Evolutionary conservation across 2,888 invertebrate species (phyloP).

Genomic region (Danaus chrysippus): DNA sequence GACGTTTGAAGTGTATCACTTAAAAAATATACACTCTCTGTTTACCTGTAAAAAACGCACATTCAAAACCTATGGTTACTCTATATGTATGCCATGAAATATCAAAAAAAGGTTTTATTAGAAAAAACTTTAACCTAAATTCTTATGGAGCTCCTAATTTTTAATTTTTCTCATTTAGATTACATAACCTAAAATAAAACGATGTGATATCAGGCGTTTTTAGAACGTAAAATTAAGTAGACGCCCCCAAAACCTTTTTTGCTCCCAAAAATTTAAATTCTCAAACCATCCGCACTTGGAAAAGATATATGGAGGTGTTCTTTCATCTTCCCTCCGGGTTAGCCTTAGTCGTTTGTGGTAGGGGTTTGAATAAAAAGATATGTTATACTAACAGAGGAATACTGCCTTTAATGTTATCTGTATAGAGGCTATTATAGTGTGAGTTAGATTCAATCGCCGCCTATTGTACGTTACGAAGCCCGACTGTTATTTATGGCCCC

Average conservation of each 20-base stretch:
- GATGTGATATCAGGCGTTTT: conserved; percentile 27
- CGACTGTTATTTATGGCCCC: conserved; percentile 74
- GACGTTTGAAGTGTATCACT: background rate
- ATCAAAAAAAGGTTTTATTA: no score
- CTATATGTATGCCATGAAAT: no score
- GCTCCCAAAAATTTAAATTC: conserved; percentile 72
- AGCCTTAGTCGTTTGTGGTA: conserved; percentile 74
- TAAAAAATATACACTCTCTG: background rate
- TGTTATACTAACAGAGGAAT: conserved; percentile 35
- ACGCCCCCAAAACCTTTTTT: conserved; percentile 38
- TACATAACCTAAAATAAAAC: conserved; percentile 9
- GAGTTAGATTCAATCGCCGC: conserved; percentile 11
- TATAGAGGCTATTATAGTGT: conserved; percentile 19
- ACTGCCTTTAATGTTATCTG: conserved; percentile 2
- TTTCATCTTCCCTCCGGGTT: conserved; percentile 72
- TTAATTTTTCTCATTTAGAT: background rate
- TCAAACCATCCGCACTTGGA: conserved; percentile 74
- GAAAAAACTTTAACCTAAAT: no score
- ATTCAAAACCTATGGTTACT: no score
- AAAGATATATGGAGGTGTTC: conserved; percentile 75
- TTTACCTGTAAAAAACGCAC: background rate
- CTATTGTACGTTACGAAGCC: conserved; percentile 46
- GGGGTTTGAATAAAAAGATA: conserved; percentile 42
- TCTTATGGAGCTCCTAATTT: no score
- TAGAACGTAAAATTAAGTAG: conserved; percentile 33